Conservation (phyloP, 2,113 vertebrate species). For the Rhinopomastus cyanomelas region DNA sequence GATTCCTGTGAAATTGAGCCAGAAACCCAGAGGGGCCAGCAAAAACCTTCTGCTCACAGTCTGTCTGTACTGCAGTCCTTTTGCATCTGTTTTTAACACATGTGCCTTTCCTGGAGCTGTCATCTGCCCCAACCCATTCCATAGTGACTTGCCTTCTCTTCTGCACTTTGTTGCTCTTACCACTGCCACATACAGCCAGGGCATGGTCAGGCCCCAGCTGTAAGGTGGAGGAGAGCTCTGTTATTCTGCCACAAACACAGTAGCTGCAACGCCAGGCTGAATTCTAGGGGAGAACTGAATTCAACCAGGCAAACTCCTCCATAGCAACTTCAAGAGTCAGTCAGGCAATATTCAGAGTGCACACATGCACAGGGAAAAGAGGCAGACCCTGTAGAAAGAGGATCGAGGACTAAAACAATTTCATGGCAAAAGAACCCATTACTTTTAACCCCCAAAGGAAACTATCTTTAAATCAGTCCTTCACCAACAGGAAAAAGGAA, state of each 20-base stretch:
- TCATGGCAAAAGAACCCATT: not conserved
- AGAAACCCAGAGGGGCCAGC: not conserved
- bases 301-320: not conserved
- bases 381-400: not conserved
- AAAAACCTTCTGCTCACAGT: not conserved
- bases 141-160: not conserved
- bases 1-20: not conserved
- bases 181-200: rapidly evolving
- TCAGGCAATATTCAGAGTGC: not conserved
- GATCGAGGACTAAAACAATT: not conserved
- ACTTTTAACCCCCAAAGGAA: not conserved
- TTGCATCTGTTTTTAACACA: not conserved
- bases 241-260: not conserved
- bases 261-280: not conserved
- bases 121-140: not conserved
- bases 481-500: not conserved
- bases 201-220: not conserved
- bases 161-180: not conserved
- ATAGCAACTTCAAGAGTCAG: not conserved
- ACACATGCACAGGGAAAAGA: not conserved
- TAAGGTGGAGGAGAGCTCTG: not conserved
- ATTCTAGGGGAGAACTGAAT: not conserved
- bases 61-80: not conserved
- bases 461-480: not conserved
- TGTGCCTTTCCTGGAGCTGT: not conserved